Evolutionary conservation across 2,113 vertebrate genomes (phyloP).

Genomic region (Naja naja): DNA sequence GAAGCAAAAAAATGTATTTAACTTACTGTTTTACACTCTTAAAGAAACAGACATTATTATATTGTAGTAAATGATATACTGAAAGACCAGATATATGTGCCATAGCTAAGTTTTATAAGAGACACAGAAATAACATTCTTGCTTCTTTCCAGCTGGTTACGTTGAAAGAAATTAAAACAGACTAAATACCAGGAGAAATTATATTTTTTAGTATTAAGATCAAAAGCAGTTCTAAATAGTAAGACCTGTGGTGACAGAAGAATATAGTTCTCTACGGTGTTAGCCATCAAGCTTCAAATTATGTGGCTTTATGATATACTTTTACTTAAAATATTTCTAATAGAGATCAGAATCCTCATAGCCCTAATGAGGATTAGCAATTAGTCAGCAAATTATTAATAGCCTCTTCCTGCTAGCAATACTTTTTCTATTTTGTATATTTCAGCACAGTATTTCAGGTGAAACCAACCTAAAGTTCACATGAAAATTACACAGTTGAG

Average conservation of each 20-base stretch:
- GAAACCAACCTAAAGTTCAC: background rate
- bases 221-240: conserved; percentile 14
- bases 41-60: background rate
- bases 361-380: background rate
- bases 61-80: background rate
- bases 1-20: background rate
- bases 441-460: background rate
- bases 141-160: background rate
- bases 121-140: background rate
- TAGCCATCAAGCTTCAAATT: background rate
- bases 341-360: background rate
- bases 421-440: too few species aligned
- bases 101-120: background rate
- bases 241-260: background rate
- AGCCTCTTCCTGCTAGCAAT: background rate
- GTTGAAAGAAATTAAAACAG: background rate
- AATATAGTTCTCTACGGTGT: background rate
- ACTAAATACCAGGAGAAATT: background rate
- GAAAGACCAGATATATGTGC: background rate
- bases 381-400: background rate
- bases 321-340: background rate
- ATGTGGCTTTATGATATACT: background rate
- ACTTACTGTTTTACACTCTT: background rate
- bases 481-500: background rate
- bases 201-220: background rate